Percentiles rank a stretch among this genome's conserved stretches.
Conservation (phyloP, 53 echinoderm and acorn worm species). For the Echinarachnius parma region DNA sequence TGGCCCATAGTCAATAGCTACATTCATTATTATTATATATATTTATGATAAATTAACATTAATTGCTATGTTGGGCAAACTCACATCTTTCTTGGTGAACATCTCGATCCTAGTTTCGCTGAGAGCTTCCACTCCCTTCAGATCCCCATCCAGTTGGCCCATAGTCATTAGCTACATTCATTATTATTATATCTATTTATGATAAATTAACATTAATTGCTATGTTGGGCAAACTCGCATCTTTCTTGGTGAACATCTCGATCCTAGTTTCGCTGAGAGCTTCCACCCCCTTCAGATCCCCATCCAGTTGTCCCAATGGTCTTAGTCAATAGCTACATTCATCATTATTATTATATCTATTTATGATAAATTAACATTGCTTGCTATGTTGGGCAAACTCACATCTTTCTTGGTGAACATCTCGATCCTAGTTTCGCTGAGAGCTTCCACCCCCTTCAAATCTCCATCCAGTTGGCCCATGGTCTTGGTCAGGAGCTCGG, state of each 20-base stretch:
- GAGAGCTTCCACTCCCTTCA: slow-evolving; percentile 90
- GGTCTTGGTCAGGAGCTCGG: slow-evolving; percentile 89
- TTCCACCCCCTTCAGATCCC: slow-evolving; percentile 87
- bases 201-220: too few species aligned
- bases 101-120: slow-evolving; percentile 89
- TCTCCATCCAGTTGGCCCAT: slow-evolving; percentile 84
- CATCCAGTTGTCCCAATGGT: slow-evolving; percentile 81
- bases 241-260: slow-evolving; percentile 84
- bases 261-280: slow-evolving; percentile 86
- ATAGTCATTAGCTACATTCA: too few species aligned
- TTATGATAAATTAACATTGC: background rate
- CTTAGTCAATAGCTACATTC: slow-evolving; percentile 78
- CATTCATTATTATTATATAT: too few species aligned
- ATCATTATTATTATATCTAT: too few species aligned
- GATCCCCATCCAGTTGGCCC: slow-evolving; percentile 77
- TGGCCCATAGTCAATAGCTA: slow-evolving; percentile 82
- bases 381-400: background rate
- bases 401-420: slow-evolving; percentile 88
- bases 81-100: slow-evolving; percentile 80
- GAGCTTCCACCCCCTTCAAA: slow-evolving; percentile 86
- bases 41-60: too few species aligned
- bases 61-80: too few species aligned
- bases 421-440: slow-evolving; percentile 86
- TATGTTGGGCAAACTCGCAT: slow-evolving; percentile 59
- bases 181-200: too few species aligned